Evolutionary conservation across 2,797 vertebrate species (phyloP).

Genomic region (Intellagama lesueurii): DNA sequence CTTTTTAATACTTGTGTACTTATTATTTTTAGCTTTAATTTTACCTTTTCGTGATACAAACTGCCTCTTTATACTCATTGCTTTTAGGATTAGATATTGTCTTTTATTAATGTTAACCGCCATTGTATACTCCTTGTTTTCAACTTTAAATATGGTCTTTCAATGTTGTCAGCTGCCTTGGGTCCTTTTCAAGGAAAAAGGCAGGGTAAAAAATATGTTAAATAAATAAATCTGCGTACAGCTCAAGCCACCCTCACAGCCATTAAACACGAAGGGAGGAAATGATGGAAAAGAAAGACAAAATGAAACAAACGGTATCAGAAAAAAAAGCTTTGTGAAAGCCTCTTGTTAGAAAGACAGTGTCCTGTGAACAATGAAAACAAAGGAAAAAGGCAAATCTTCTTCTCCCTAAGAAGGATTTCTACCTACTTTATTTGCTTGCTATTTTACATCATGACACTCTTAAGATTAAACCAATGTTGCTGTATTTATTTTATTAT

Average conservation of each 20-base stretch:
- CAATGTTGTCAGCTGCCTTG: too few relatives aligned
- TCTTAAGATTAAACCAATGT: not conserved
- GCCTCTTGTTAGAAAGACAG: constrained; percentile 27
- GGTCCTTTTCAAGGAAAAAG: too few relatives aligned
- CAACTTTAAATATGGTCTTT: too few relatives aligned
- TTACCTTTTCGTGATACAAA: too few relatives aligned
- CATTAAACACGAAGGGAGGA: constrained; percentile 48
- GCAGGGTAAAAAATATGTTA: too few relatives aligned
- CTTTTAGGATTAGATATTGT: too few relatives aligned
- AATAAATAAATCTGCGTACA: constrained; percentile 37
- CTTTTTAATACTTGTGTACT: too few relatives aligned
- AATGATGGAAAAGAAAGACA: constrained; percentile 7
- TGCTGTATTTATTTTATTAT: not conserved
- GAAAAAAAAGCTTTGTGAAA: constrained; percentile 26
- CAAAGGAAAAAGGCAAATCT: constrained; percentile 24
- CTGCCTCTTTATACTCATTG: too few relatives aligned
- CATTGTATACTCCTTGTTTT: too few relatives aligned
- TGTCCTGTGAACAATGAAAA: not conserved
- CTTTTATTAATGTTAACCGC: too few relatives aligned
- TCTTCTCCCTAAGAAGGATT: not conserved
- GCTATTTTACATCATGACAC: not conserved
- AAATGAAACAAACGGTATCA: not conserved
- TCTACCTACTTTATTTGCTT: not conserved
- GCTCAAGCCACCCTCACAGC: constrained; percentile 61
- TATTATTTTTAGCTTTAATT: too few relatives aligned